Base-by-base conservation (phyloP, 2,888 invertebrate genomes). In the Pseudanteris insignis region DNA sequence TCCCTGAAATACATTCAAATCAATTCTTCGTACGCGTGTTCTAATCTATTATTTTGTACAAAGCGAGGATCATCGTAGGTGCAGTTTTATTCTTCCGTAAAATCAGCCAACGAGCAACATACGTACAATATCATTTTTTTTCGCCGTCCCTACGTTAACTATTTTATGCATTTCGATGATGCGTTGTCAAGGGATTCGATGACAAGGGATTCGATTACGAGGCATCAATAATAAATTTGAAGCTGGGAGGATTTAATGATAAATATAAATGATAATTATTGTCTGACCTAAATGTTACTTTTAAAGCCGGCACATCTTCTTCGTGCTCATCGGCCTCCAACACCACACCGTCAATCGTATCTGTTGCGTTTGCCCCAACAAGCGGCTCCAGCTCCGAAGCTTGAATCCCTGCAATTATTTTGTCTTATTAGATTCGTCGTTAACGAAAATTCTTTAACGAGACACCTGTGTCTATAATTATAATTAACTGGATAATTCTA, bases 351-450 rank as follows among this genome's bases (percentile, higher is more conserved):
- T 79, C 79, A 34, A 76, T 70, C 32, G 69, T 67, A 81, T 84
- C 68, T 80, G 63, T 82, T 79, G 69, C 81, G 80, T 80, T 83
- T 79, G 77, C 83, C 79, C 81, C 76, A 72, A 76, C 83, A 81
- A 78, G 79, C 71, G 84, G 85, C 81, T 77, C 83, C 79, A 78
- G 76, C 78, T 76, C 79, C 75, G 72, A 80, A 66, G 73, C 75
- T 67, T 78, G 75, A 44, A 74, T 78, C 44, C 79, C 67, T 59
- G 18, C 5, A 60, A 58, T 15, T 26, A 30, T 54, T n/a, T n/a
- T n/a, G n/a, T n/a, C n/a, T n/a, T n/a, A n/a, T n/a, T n/a, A n/a
- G n/a, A n/a, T n/a, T n/a, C n/a, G n/a, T n/a, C n/a, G n/a, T n/a
- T n/a, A n/a, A n/a, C n/a, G n/a, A n/a, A n/a, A n/a, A n/a, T n/a